Evolutionary conservation across 2,113 vertebrate genomes (phyloP), one percentile per base, ranked within the genome.

Genomic region (Brachirus orientalis): DNA sequence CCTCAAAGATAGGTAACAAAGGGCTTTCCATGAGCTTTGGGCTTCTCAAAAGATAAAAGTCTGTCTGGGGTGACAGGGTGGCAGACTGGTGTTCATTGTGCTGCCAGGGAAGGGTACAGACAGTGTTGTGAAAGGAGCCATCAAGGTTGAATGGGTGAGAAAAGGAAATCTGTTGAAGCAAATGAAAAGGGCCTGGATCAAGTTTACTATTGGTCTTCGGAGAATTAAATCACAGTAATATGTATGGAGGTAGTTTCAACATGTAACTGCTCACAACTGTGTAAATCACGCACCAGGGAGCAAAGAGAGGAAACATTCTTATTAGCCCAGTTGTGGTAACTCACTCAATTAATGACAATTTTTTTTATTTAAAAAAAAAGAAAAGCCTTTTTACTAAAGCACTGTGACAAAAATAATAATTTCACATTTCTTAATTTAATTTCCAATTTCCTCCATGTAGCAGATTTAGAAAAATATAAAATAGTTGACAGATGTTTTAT

Each of bases 1-100:
- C 83, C 77, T 88, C 62, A 1, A 57, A 83, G 88, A 90, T 82
- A 84, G 86, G 81, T 88, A 90, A 93, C 92, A 93, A 93, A 93
- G 90, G 91, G 74, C 86, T 66, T 80, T 76, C 83, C 86, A 82
- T 51, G 78, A 82, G 79, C 84, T 79, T 70, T 77, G 73, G 80
- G 89, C 87, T 88, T 90, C 85, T 91, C 86, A 83, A 75, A 84
- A 92, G 92, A 93, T 92, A 93, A 92, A 90, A 89, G 88, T 92
- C 86, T 87, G 86, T 80, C 84, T 87, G 52, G 62, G 88, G 89
- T 28, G 88, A 87, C 82, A 90, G 85, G 86, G 82, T 50, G 66
- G 59, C 80, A 76, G 77, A 77, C 89, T 80, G 87, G 72, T 86
- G 85, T 85, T 90, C 90, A 89, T 90, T 89, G 88, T 89, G 89